These are phyloP conservation scores for Pachycephala philippinensis DNA, from an alignment of 2,113 vertebrate species.

Conservation along the genomic window DNA sequence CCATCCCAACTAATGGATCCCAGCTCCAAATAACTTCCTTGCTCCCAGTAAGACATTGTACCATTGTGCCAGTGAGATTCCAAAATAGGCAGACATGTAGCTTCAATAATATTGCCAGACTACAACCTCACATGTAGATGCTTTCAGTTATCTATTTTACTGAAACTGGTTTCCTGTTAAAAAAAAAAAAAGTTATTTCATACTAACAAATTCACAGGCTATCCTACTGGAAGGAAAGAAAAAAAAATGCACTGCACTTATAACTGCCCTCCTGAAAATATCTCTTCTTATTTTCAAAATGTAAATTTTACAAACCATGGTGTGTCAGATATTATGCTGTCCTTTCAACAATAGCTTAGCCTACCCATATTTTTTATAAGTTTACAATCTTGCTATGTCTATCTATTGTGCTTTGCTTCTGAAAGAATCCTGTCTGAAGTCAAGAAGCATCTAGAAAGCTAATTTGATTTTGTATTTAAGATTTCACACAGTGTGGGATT, in stretches of 20 bases:
- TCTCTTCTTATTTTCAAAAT: not conserved
- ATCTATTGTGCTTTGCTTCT: not conserved
- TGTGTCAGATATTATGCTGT: not conserved
- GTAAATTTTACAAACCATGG: not conserved
- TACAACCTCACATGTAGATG: not conserved
- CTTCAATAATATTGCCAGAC: not conserved
- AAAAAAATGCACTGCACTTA: not conserved
- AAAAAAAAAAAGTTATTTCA: not conserved
- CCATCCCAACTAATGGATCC: not conserved
- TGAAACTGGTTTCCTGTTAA: not conserved
- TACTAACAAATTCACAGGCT: not conserved
- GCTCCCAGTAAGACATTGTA: not conserved
- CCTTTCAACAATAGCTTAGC: not conserved
- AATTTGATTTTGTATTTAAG: not conserved
- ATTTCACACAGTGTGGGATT: not conserved
- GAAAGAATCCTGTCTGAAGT: not conserved
- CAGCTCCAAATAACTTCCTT: not conserved
- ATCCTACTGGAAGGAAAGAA: fast-evolving
- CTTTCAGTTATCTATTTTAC: not conserved
- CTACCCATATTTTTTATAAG: not conserved
- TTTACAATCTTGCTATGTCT: not conserved
- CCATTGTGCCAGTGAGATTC: not conserved
- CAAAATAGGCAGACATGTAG: not conserved
- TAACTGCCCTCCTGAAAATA: not conserved
- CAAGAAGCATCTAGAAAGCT: not conserved